phyloP scores from a whole-genome alignment of 2,797 vertebrate species.

The Falco berigora region DNA sequence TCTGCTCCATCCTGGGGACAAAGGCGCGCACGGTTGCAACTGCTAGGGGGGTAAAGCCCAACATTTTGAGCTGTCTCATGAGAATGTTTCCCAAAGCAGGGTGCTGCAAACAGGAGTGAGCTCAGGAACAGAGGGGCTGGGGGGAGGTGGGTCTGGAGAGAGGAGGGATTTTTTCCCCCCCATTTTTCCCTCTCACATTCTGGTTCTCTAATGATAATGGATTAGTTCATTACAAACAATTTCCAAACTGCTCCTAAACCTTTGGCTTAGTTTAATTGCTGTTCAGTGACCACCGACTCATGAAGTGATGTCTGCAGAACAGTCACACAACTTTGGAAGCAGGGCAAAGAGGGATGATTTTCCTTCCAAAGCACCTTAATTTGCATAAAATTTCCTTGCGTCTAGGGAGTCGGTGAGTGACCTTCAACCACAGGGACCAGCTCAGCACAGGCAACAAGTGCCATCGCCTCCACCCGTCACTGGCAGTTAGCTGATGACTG shows the following conservation, averaged over 20 bases:
- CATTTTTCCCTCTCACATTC: fast-evolving
- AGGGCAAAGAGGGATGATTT: background rate
- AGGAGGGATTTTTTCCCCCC: background rate
- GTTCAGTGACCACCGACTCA: background rate
- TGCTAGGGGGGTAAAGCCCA: fast-evolving
- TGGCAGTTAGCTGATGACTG: fast-evolving
- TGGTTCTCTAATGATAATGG: background rate
- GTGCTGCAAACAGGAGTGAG: fast-evolving
- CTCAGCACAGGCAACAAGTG: background rate
- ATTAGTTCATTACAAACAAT: background rate
- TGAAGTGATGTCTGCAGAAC: background rate
- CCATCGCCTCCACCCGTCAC: fast-evolving
- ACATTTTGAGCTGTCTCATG: fast-evolving
- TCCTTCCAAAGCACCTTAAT: background rate
- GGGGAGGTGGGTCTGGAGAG: too few relatives aligned
- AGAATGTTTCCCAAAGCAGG: background rate
- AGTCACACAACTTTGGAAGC: background rate
- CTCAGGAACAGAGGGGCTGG: background rate
- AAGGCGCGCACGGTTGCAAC: fast-evolving
- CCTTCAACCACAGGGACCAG: background rate
- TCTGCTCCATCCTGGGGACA: fast-evolving
- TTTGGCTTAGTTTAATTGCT: background rate
- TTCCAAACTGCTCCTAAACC: background rate
- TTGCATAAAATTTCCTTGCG: background rate
- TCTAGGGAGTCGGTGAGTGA: too few relatives aligned